These are phyloP conservation scores for Magallana gigas DNA, from an alignment of 1,140 invertebrate species.

Conservation along the genomic window DNA sequence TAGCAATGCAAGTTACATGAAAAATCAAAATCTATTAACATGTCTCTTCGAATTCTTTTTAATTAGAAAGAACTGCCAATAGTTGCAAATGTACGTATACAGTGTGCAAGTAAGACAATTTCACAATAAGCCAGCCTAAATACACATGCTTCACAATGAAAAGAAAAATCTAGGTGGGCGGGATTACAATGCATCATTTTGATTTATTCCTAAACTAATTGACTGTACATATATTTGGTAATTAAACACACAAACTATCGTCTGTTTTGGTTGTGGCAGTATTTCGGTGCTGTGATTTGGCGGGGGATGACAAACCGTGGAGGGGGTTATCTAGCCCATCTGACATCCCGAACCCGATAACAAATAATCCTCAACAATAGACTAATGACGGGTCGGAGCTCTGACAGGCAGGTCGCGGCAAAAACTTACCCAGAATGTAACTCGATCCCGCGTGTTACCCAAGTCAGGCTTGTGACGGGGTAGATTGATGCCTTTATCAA, in stretches of 20 bases:
- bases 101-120: too few relatives aligned
- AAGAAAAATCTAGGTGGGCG: too few relatives aligned
- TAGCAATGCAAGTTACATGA: too few relatives aligned
- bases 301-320: slow-evolving; percentile 12
- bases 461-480: not conserved
- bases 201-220: too few relatives aligned
- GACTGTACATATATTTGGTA: not conserved
- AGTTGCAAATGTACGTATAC: too few relatives aligned
- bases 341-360: slow-evolving; percentile 19
- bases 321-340: slow-evolving; percentile 11
- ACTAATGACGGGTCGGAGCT: slow-evolving; percentile 5
- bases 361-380: not conserved
- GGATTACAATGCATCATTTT: too few relatives aligned
- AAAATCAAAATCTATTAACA: too few relatives aligned
- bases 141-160: too few relatives aligned
- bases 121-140: too few relatives aligned
- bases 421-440: not conserved
- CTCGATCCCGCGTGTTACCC: not conserved
- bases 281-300: not conserved
- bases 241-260: not conserved
- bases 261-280: not conserved
- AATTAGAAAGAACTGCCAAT: too few relatives aligned
- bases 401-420: not conserved
- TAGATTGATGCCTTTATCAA: too few relatives aligned
- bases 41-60: too few relatives aligned